Percentiles rank a stretch among this genome's conserved stretches.
Conservation (phyloP, 2,113 vertebrate genomes). For the Dromiciops gliroides region DNA sequence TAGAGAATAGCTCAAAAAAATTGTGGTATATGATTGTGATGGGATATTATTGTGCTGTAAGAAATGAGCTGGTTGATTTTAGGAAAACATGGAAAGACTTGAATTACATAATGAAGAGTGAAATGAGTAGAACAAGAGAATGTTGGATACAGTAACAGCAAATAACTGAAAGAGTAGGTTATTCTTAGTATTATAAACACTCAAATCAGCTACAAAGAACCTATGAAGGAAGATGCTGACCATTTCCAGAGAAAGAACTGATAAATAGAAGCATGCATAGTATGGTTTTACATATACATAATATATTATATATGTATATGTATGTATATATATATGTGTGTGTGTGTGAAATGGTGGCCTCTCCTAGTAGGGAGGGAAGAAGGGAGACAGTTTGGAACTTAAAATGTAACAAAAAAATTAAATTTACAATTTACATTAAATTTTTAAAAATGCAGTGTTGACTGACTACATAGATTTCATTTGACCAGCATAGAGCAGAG, state of each 20-base stretch:
- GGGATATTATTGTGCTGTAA: neutral
- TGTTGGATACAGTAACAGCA: neutral
- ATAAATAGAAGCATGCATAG: neutral
- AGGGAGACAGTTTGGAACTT: neutral
- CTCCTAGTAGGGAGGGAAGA: neutral
- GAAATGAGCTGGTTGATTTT: neutral
- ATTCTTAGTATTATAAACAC: neutral
- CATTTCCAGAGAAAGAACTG: neutral
- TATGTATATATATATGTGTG: too few species aligned
- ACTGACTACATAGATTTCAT: neutral
- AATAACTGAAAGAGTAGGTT: too few species aligned
- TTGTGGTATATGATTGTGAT: neutral
- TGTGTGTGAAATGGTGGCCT: too few species aligned
- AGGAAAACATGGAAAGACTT: neutral
- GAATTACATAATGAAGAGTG: neutral
- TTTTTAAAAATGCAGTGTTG: neutral
- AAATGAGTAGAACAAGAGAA: neutral
- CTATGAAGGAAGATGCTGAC: neutral
- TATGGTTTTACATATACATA: neutral
- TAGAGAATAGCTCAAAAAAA: neutral
- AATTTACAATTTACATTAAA: too few species aligned
- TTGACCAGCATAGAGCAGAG: neutral
- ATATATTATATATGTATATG: neutral
- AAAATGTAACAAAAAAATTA: neutral
- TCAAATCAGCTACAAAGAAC: neutral